These are phyloP conservation scores for Leptobrachium ailaonicum DNA, from an alignment of 2,113 vertebrate species.

Conservation along the genomic window DNA sequence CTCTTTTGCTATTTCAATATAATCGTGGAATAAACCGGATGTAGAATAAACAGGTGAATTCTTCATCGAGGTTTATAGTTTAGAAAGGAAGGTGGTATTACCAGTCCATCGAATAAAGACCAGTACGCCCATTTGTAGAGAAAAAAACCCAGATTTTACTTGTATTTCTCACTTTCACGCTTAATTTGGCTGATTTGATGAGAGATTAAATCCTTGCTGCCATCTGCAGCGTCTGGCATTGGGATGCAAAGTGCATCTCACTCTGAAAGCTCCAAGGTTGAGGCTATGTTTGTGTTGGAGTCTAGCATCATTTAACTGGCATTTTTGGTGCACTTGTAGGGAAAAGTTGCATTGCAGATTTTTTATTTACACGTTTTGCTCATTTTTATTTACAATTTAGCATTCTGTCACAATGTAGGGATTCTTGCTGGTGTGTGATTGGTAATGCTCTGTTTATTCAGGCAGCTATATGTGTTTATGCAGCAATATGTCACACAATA, in stretches of 20 bases:
- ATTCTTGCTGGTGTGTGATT: too few species aligned
- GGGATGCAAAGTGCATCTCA: constrained; percentile 22
- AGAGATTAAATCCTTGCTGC: constrained; percentile 80
- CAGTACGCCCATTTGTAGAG: constrained; percentile 69
- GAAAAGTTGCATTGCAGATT: too few species aligned
- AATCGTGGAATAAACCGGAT: constrained; percentile 82
- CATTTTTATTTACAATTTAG: too few species aligned
- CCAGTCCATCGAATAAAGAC: constrained; percentile 76
- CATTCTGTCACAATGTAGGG: too few species aligned
- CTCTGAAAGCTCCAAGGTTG: too few species aligned
- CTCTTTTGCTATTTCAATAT: constrained; percentile 68
- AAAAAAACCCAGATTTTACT: constrained; percentile 86
- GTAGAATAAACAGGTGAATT: constrained; percentile 84
- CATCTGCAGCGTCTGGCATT: constrained; percentile 68
- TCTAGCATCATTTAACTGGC: too few species aligned
- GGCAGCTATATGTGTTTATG: too few species aligned
- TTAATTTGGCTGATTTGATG: constrained; percentile 81
- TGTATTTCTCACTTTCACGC: constrained; percentile 75
- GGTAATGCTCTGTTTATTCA: too few species aligned
- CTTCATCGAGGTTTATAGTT: constrained; percentile 85
- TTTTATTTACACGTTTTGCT: too few species aligned
- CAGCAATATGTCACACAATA: too few species aligned
- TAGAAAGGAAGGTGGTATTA: constrained; percentile 85
- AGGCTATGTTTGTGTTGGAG: too few species aligned
- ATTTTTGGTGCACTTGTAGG: too few species aligned